Evolutionary conservation across 2,113 vertebrate genomes (phyloP), one percentile per base, ranked within the genome.

Genomic region (Ginglymostoma cirratum): DNA sequence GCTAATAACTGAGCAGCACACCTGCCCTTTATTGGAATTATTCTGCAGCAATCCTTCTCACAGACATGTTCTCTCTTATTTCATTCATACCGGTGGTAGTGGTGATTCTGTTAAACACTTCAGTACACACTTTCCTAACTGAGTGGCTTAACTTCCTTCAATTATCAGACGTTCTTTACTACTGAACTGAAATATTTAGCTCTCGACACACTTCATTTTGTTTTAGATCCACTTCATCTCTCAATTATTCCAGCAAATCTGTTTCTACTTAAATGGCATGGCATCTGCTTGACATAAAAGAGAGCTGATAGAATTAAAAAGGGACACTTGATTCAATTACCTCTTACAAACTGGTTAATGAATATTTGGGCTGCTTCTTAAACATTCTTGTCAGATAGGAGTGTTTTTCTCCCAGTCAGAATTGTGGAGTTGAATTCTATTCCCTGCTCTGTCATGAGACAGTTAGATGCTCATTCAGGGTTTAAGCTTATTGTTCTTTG

Each of bases 241-340:
- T 92, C 55, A 38, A 38, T 92, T 92, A 92, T 92, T 92, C 89
- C 61, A 38, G 89, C 34, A 92, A 92, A 92, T 66, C 89, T 38
- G 34, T 92, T 92, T 92, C 89, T 66, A 66, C 89, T 92, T 65
- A 65, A 92, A 38, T 38, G 89, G 89, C 55, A 92, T 19, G 5
- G 89, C 27, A 3, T 15, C 55, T 65, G 2, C 12, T 92, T 27
- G n/a, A 34, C 15, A 17, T 66, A n/a, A 17, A 66, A 23, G 55
- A 66, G 55, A 61, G 61, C n/a, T 92, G 34, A 66, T 92, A 34
- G 34, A 66, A 42, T 66, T 92, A 66, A 66, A 30, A 66, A 66
- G 21, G 65, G 61, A 92, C 34, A 66, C n/a, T 92, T 61, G n/a
- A 5, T 92, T 65, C 5, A 92, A 92, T 92, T 92, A 92, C 15